These are phyloP conservation scores for Spermophilus dauricus DNA, from an alignment of 2,113 vertebrate genomes.

Conservation along the genomic window DNA sequence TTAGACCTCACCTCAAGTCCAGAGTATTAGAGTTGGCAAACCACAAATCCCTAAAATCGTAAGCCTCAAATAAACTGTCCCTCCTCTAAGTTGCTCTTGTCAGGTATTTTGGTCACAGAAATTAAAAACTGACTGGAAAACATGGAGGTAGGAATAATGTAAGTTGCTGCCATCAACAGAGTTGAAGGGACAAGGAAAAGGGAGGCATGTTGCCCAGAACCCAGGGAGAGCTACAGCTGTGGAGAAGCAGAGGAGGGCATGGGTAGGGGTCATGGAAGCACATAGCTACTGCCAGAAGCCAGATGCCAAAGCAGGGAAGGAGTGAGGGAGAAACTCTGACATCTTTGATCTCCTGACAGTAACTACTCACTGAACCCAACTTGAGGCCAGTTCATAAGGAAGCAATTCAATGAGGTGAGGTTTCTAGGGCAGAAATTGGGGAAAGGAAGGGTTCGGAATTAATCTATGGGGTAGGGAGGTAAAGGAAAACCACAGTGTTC, in stretches of 20 bases:
- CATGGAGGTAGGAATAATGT: background rate
- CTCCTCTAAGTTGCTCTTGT: no score
- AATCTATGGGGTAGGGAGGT: background rate
- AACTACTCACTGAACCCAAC: background rate
- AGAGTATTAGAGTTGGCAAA: no score
- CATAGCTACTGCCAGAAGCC: background rate
- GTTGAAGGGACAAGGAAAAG: background rate
- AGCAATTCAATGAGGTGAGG: background rate
- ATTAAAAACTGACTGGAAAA: background rate
- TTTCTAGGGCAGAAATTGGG: background rate
- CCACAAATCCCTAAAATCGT: no score
- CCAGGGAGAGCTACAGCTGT: fast-evolving
- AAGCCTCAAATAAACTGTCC: no score
- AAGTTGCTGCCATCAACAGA: background rate
- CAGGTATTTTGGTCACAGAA: no score
- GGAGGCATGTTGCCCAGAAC: background rate
- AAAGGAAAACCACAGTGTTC: background rate
- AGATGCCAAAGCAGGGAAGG: background rate
- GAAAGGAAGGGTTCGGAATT: background rate
- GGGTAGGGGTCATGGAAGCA: fast-evolving
- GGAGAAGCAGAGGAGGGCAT: no score
- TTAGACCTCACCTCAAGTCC: no score
- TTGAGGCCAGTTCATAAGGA: background rate
- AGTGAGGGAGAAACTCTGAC: background rate
- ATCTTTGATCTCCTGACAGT: background rate